A percentile compares a stretch with the other conserved stretches of the same genome.
phyloP scores from a whole-genome alignment of 2,888 invertebrate species.

The Dasypolia templi region DNA sequence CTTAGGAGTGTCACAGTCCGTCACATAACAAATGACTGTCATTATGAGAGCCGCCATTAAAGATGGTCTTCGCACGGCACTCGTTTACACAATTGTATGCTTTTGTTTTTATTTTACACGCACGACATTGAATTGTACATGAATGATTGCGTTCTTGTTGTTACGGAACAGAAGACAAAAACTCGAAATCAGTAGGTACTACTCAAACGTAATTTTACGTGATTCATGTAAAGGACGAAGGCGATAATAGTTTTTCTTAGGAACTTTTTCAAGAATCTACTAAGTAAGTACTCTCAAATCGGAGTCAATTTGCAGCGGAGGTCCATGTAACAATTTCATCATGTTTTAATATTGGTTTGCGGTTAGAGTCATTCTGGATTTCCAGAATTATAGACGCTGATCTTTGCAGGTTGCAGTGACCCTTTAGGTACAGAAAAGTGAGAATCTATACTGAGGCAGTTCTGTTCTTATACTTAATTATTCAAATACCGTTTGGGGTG shows the following conservation, averaged over 20 bases:
- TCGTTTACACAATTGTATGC: constrained; percentile 29
- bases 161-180: neutral
- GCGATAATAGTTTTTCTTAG: neutral
- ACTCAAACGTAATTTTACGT: too few relatives aligned
- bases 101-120: constrained; percentile 39
- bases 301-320: too few relatives aligned
- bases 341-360: too few relatives aligned
- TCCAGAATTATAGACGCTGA: too few relatives aligned
- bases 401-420: too few relatives aligned
- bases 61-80: constrained; percentile 7
- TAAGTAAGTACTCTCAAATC: too few relatives aligned
- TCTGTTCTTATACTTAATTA: too few relatives aligned
- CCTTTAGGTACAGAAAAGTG: too few relatives aligned
- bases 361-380: too few relatives aligned
- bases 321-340: too few relatives aligned
- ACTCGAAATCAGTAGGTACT: neutral
- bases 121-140: constrained; percentile 38
- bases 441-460: too few relatives aligned
- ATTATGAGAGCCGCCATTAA: constrained; percentile 19
- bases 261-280: neutral
- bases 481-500: too few relatives aligned
- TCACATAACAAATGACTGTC: constrained; percentile 9
- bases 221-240: neutral
- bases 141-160: neutral
- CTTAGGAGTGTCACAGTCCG: constrained; percentile 10